These are phyloP conservation scores for Lymantria monacha DNA, from an alignment of 2,888 invertebrate genomes.

Conservation along the genomic window DNA sequence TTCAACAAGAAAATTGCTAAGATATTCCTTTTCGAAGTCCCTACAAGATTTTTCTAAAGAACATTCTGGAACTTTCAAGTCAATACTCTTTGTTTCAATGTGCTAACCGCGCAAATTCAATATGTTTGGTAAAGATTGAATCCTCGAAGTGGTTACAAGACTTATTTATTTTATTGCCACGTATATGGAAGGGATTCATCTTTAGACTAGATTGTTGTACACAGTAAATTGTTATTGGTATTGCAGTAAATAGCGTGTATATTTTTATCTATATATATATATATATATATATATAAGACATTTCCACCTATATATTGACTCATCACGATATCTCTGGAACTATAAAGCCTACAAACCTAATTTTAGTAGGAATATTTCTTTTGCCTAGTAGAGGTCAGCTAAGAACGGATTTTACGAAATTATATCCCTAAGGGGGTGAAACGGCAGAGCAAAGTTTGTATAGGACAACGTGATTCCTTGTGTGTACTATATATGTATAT, in stretches of 20 bases:
- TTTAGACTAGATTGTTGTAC: neutral
- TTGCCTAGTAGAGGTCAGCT: too few species aligned
- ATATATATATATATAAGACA: too few species aligned
- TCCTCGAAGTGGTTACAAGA: constrained; percentile 18
- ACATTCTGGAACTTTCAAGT: constrained; percentile 6
- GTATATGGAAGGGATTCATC: neutral
- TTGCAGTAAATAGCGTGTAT: neutral
- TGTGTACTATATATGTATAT: too few species aligned
- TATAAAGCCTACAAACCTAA: too few species aligned
- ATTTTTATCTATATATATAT: too few species aligned
- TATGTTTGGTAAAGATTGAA: constrained; percentile 27
- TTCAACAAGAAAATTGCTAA: neutral
- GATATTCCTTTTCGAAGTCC: neutral
- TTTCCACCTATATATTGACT: too few species aligned
- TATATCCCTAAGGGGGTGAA: too few species aligned
- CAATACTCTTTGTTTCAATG: constrained; percentile 17
- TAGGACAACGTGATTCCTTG: too few species aligned
- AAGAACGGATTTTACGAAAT: too few species aligned
- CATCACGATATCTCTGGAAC: too few species aligned
- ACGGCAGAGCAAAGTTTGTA: too few species aligned
- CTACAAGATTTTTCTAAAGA: neutral
- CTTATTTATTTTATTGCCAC: constrained; percentile 12
- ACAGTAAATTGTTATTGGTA: neutral
- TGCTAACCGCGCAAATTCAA: constrained; percentile 21
- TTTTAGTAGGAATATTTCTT: too few species aligned